These are phyloP conservation scores for Bedellia somnulentella DNA, from an alignment of 2,888 invertebrate species.

Conservation along the genomic window DNA sequence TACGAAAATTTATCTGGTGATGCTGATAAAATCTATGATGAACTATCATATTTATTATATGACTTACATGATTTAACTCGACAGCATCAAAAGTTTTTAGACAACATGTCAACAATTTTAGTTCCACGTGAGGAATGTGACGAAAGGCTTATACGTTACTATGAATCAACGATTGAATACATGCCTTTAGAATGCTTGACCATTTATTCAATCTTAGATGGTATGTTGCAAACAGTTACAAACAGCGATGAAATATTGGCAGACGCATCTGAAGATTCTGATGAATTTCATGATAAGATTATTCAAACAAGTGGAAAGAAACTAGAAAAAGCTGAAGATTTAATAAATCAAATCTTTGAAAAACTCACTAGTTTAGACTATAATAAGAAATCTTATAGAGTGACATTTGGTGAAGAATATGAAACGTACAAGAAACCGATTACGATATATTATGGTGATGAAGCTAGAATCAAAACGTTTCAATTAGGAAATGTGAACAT, in stretches of 20 bases:
- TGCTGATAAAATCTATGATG: slow-evolving; percentile 48
- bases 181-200: slow-evolving; percentile 36
- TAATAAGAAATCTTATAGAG: slow-evolving; percentile 27
- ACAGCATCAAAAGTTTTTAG: slow-evolving; percentile 45
- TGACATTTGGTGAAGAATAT: slow-evolving; percentile 38
- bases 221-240: slow-evolving; percentile 27
- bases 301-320: slow-evolving; percentile 13
- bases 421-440: slow-evolving; percentile 33
- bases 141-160: slow-evolving; percentile 15
- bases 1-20: slow-evolving; percentile 24
- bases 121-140: slow-evolving; percentile 22
- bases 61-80: slow-evolving; percentile 54
- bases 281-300: background rate
- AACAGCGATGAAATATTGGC: slow-evolving; percentile 14
- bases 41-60: slow-evolving; percentile 49
- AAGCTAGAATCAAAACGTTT: slow-evolving; percentile 30
- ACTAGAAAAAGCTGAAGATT: slow-evolving; percentile 21
- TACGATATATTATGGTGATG: slow-evolving; percentile 35
- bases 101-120: slow-evolving; percentile 38
- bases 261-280: background rate
- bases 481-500: slow-evolving; percentile 38
- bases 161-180: slow-evolving; percentile 19
- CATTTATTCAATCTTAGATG: slow-evolving; percentile 32
- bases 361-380: slow-evolving; percentile 26
- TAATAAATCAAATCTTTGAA: slow-evolving; percentile 30